A percentile compares a stretch with the other conserved stretches of the same genome.
Conservation (phyloP, 2,888 invertebrate species). For the Scelioninae gen. 1 region DNA sequence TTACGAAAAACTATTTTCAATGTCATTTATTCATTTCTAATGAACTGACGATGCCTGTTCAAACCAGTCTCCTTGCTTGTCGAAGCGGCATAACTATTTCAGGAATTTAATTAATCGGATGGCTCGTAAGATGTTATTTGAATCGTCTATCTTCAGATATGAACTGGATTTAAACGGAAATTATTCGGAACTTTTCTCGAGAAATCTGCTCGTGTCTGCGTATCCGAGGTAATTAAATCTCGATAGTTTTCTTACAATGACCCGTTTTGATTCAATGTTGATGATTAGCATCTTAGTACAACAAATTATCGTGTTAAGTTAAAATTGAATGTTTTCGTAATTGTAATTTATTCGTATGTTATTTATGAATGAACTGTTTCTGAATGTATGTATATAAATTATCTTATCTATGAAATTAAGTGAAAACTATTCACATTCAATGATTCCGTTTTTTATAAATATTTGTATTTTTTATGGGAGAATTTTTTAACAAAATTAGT, state of each 20-base stretch:
- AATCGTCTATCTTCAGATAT: constrained; percentile 75
- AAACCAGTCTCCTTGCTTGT: constrained; percentile 59
- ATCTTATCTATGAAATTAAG: too few species aligned
- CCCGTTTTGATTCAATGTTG: constrained; percentile 22
- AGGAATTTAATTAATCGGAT: constrained; percentile 82
- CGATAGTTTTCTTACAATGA: constrained; percentile 42
- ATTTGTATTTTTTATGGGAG: too few species aligned
- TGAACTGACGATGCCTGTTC: constrained; percentile 73
- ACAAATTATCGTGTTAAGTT: constrained; percentile 17
- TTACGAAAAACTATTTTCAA: constrained; percentile 80
- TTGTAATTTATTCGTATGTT: constrained; percentile 7
- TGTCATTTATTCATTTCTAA: constrained; percentile 75
- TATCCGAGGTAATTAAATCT: constrained; percentile 78
- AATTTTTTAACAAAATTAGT: too few species aligned
- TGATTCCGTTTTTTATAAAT: too few species aligned
- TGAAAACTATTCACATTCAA: too few species aligned
- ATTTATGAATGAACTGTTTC: background rate
- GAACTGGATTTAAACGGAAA: constrained; percentile 81
- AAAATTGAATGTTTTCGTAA: constrained; percentile 3
- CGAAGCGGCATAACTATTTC: constrained; percentile 71
- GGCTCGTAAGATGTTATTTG: constrained; percentile 80
- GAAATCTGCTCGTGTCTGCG: constrained; percentile 73
- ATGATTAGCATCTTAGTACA: constrained; percentile 18
- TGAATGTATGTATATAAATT: background rate
- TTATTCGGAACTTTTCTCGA: constrained; percentile 77